Evolutionary conservation across 2,888 invertebrate species (phyloP), one percentile per base, ranked within the genome.

Genomic region (Volucella inanis): DNA sequence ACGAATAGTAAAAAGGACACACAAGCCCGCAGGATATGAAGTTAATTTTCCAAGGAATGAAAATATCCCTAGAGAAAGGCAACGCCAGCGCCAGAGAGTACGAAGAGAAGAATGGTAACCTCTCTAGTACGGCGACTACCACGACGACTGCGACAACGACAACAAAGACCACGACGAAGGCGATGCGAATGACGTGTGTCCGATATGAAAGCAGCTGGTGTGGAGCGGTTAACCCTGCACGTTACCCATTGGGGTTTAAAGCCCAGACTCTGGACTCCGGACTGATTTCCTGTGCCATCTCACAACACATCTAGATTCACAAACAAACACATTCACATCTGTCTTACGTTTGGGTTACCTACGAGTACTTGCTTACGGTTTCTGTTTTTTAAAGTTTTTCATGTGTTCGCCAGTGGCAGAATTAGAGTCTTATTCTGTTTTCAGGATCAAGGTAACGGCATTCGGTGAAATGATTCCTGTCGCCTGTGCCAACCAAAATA

Each of bases 381-480:
- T 18, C n/a, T 50, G 8, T 54, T 54, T 22, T 71, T 31, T 31
- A 31, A 31, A 67, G 65, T 74, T 79, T 50, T 80, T 55, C 49
- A 75, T 75, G 75, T 75, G 67, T 41, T 74, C 54, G 67, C 80
- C 62, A 38, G 61, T 47, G 55, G 80, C 74, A 18, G 74, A 49
- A 64, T 52, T n/a, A 43, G 50, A 38, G 71, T 71, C 62, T 77
- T 77, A 64, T 59, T 57, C 55, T 59, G 72, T 52, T 79, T 79
- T 43, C 72, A 83, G 79, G 74, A 79, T 79, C 83, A 74, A 79
- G 82, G 82, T 83, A 70, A 75, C 61, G 54, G 41, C 70, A 62
- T 81, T 76, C 70, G 65, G 72, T 78, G 59, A 68, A 77, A 71
- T 71, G 77, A 77, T 77, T 82, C 52, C 74, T 74, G 83, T 74